These are phyloP conservation scores for Micrastur ruficollis DNA, from an alignment of 2,797 vertebrate species.

Conservation along the genomic window DNA sequence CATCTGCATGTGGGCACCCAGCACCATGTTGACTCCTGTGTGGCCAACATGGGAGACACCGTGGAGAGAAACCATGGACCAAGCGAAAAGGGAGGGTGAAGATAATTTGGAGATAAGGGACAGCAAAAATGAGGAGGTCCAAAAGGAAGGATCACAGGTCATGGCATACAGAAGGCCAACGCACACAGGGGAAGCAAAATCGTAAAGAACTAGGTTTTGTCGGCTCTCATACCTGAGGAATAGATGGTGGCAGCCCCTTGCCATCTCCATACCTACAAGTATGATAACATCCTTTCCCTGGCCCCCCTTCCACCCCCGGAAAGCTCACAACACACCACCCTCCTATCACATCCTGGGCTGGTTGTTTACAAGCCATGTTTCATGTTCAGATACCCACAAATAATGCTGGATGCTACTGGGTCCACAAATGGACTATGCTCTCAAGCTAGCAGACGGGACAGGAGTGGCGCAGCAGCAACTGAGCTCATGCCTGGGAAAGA, in stretches of 20 bases:
- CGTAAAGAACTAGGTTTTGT: neutral
- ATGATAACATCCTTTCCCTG: neutral
- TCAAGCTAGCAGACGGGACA: neutral
- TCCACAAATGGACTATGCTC: neutral
- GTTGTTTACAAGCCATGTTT: neutral
- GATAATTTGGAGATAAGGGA: neutral
- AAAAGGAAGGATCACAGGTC: neutral
- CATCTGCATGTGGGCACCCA: neutral
- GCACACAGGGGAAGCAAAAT: neutral
- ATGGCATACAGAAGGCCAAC: neutral
- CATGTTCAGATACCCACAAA: neutral
- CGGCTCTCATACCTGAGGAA: neutral
- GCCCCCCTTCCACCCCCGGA: neutral
- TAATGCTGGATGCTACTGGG: neutral
- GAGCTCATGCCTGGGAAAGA: neutral
- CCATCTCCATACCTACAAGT: neutral
- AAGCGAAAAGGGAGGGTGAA: neutral
- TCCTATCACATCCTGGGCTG: neutral
- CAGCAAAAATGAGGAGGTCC: neutral
- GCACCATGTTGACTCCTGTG: rapidly evolving
- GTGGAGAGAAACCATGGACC: neutral
- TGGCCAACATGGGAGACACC: neutral
- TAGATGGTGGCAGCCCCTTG: neutral
- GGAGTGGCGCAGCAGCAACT: neutral
- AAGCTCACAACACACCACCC: neutral